A percentile compares a stretch with the other conserved stretches of the same genome.
Conservation (phyloP, 1,140 invertebrate species). For the Zaprionus lachaisei region DNA sequence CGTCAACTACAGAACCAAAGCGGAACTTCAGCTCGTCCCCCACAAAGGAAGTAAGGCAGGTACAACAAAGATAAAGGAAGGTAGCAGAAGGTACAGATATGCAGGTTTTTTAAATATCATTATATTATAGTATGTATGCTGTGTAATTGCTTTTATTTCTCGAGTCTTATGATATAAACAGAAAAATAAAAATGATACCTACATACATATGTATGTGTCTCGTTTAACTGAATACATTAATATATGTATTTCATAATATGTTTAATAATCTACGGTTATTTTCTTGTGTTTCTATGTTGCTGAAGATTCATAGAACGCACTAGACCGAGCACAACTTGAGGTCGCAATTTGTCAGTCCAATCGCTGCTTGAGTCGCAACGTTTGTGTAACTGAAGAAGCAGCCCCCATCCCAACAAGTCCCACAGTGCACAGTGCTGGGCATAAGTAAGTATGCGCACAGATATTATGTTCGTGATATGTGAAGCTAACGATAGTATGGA, state of each 20-base stretch:
- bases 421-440: not conserved
- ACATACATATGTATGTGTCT: too few relatives aligned
- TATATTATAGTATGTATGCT: too few relatives aligned
- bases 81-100: not conserved
- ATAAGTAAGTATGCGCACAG: not conserved
- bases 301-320: not conserved
- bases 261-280: too few relatives aligned
- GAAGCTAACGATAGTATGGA: too few relatives aligned
- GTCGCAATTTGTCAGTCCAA: too few relatives aligned
- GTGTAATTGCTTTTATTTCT: not conserved
- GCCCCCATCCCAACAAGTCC: not conserved
- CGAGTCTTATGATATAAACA: too few relatives aligned
- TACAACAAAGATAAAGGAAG: not conserved
- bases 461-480: too few relatives aligned
- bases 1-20: not conserved
- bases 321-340: not conserved
- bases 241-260: too few relatives aligned
- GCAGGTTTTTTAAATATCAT: too few relatives aligned
- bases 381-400: conserved; percentile 43
- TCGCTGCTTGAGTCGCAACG: not conserved
- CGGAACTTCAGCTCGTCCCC: conserved; percentile 15
- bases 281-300: not conserved
- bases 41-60: not conserved
- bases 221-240: too few relatives aligned
- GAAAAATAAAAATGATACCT: too few relatives aligned